Evolutionary conservation across 1,140 invertebrate species (phyloP).

Genomic region (Himalopsyche phryganea): DNA sequence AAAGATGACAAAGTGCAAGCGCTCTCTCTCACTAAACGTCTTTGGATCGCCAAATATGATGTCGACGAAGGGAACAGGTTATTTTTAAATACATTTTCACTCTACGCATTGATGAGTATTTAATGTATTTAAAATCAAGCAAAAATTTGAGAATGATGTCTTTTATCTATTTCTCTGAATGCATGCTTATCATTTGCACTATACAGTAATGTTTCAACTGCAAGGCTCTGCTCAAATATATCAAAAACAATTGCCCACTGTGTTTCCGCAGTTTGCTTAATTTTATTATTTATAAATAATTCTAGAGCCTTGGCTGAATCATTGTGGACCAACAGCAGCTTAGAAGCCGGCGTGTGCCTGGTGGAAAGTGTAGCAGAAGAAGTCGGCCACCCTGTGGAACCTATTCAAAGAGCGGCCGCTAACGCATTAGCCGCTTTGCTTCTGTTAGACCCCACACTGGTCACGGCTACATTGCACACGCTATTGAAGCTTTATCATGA

Average conservation of each 20-base stretch:
- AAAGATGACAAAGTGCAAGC: constrained; percentile 58
- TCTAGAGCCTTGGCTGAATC: constrained; percentile 60
- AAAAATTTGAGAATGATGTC: too few species aligned
- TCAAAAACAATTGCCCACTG: too few species aligned
- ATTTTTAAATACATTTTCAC: background rate
- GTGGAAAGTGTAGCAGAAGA: constrained; percentile 67
- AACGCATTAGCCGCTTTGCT: constrained; percentile 70
- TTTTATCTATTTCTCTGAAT: too few species aligned
- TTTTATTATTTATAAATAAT: background rate
- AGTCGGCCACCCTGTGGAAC: constrained; percentile 73
- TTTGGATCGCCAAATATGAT: constrained; percentile 80
- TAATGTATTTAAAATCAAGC: too few species aligned
- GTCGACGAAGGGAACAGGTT: constrained; percentile 64
- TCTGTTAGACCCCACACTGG: constrained; percentile 51
- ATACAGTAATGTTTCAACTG: too few species aligned
- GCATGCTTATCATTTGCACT: too few species aligned
- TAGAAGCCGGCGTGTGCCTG: constrained; percentile 58
- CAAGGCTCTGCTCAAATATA: too few species aligned
- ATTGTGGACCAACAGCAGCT: constrained; percentile 63
- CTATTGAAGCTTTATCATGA: constrained; percentile 76
- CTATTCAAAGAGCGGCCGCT: constrained; percentile 75
- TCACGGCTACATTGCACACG: constrained; percentile 58
- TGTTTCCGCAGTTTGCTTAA: too few species aligned
- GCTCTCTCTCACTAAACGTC: constrained; percentile 62
- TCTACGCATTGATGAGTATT: too few species aligned